phyloP scores from a whole-genome alignment of 2,113 vertebrate genomes.

The Rana temporaria region DNA sequence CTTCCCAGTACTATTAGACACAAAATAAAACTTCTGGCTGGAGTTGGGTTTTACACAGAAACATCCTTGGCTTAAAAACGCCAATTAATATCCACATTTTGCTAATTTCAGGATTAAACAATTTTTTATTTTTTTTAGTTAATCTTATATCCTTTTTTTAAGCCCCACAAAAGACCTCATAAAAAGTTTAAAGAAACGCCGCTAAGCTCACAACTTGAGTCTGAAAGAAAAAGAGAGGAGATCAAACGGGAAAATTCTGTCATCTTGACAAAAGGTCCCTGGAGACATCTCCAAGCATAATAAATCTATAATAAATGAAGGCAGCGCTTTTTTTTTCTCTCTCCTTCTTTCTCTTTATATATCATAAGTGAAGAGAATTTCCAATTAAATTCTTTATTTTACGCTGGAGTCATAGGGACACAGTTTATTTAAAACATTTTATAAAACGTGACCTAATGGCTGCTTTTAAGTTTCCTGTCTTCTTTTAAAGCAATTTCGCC shows the following conservation, averaged over 20 bases:
- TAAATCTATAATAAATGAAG: conserved; percentile 46
- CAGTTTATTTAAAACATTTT: not conserved
- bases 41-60: too few species aligned
- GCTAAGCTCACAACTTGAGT: conserved; percentile 1
- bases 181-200: not conserved
- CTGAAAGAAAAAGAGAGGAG: conserved; percentile 34
- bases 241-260: conserved; percentile 51
- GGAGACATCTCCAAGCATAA: conserved; percentile 39
- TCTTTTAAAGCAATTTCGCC: not conserved
- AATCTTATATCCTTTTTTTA: not conserved
- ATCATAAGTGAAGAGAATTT: conserved; percentile 47
- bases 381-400: conserved; percentile 48
- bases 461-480: not conserved
- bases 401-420: not conserved
- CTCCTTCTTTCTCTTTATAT: conserved; percentile 26
- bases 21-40: too few species aligned
- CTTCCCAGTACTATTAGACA: too few species aligned
- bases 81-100: too few species aligned
- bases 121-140: too few species aligned
- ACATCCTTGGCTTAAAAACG: too few species aligned
- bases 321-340: not conserved
- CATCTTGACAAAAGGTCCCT: conserved; percentile 51
- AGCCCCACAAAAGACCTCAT: conserved; percentile 1
- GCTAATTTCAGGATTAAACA: too few species aligned
- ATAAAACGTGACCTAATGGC: conserved; percentile 2